These are phyloP conservation scores for Protaetia brevitarsis DNA, from an alignment of 1,140 invertebrate species.

Conservation along the genomic window DNA sequence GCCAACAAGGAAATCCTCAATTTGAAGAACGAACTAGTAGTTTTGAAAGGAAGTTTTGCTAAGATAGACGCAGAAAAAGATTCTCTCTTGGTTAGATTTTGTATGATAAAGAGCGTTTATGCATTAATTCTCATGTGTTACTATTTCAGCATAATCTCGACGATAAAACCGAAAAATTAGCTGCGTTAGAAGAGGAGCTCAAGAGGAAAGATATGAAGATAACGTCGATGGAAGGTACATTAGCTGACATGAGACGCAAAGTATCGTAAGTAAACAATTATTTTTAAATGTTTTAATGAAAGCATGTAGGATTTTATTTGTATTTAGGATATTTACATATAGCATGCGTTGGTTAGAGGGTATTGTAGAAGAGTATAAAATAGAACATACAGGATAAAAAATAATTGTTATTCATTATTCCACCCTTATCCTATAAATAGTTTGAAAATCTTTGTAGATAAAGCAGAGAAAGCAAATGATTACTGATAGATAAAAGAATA, in stretches of 20 bases:
- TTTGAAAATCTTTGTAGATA: too few species aligned
- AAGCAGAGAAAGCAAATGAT: too few species aligned
- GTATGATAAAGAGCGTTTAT: slow-evolving; percentile 31
- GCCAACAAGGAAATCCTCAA: slow-evolving; percentile 36
- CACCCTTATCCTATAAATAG: neutral
- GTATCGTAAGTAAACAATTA: slow-evolving; percentile 44
- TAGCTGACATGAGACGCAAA: slow-evolving; percentile 40
- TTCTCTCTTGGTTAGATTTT: slow-evolving; percentile 42
- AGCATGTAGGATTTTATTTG: too few species aligned
- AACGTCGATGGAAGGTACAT: slow-evolving; percentile 30
- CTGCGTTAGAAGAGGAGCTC: slow-evolving; percentile 40
- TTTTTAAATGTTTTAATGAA: too few species aligned
- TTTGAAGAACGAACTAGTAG: slow-evolving; percentile 39
- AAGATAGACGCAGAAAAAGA: slow-evolving; percentile 48
- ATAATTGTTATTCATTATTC: neutral
- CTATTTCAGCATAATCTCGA: slow-evolving; percentile 44
- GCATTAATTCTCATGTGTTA: neutral
- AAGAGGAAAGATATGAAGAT: slow-evolving; percentile 33
- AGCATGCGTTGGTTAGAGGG: slow-evolving; percentile 2
- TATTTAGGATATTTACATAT: slow-evolving; percentile 7
- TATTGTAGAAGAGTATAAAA: neutral
- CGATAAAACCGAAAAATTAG: slow-evolving; percentile 47
- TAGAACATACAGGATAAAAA: neutral
- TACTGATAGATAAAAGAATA: too few species aligned
- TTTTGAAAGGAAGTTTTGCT: slow-evolving; percentile 41